phyloP scores from a whole-genome alignment of 2,888 invertebrate genomes.

The Julus scandinavius region DNA sequence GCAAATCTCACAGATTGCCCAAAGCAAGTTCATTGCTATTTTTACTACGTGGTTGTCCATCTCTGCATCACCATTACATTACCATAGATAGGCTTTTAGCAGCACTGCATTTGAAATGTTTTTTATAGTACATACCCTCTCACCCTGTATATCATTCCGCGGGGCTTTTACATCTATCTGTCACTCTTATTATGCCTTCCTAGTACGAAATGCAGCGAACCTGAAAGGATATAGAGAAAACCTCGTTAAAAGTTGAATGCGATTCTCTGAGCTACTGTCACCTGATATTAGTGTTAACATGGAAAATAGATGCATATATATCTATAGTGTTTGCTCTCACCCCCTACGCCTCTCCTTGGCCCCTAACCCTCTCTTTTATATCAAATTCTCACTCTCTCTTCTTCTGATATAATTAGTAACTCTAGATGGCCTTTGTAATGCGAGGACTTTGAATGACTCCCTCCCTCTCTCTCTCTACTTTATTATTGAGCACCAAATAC shows the following conservation, averaged over 20 bases:
- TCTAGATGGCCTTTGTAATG: conserved; percentile 43
- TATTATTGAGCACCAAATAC: conserved; percentile 28
- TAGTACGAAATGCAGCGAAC: conserved; percentile 20
- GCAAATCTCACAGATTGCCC: too few relatives aligned
- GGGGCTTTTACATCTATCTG: conserved; percentile 42
- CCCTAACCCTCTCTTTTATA: not conserved
- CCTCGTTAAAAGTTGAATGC: conserved; percentile 51
- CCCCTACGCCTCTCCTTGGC: not conserved
- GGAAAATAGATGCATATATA: conserved; percentile 41
- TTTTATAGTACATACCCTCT: conserved; percentile 20
- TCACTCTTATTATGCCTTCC: not conserved
- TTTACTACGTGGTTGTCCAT: not conserved
- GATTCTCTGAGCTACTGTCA: conserved; percentile 48
- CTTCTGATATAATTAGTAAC: conserved; percentile 49
- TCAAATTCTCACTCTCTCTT: conserved; percentile 40
- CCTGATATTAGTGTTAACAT: conserved; percentile 47
- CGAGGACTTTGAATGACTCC: conserved; percentile 7
- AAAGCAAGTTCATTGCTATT: too few relatives aligned
- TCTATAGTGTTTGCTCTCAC: conserved; percentile 27
- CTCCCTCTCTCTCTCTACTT: not conserved
- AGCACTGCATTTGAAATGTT: not conserved
- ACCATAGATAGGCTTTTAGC: too few relatives aligned
- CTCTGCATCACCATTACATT: not conserved
- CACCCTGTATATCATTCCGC: conserved; percentile 35
- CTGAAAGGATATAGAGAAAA: conserved; percentile 45